Conservation (phyloP, 2,113 vertebrate genomes). For the Phrynocephalus versicolor region DNA sequence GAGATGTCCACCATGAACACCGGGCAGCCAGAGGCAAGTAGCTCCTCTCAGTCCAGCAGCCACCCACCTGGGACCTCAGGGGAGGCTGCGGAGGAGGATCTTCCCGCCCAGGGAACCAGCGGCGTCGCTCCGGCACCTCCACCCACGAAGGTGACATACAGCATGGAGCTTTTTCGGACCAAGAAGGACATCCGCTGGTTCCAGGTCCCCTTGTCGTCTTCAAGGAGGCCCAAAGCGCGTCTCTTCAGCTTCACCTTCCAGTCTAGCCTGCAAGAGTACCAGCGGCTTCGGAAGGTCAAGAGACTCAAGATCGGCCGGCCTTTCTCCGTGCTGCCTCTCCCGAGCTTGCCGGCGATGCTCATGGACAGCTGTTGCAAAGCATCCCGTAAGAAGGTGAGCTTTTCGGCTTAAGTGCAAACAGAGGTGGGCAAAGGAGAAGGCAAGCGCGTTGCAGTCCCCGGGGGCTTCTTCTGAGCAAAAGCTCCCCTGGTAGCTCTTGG, state of each 20-base stretch:
- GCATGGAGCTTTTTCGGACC: background rate
- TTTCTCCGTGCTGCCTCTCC: background rate
- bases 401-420: background rate
- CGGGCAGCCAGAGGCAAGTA: background rate
- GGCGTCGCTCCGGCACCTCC: background rate
- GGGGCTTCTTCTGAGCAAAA: no score
- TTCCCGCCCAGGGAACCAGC: background rate
- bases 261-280: constrained; percentile 27
- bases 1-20: background rate
- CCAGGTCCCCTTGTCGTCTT: constrained; percentile 26
- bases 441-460: no score
- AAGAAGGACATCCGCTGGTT: constrained; percentile 8
- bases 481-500: background rate
- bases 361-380: background rate
- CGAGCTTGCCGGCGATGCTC: background rate
- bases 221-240: constrained; percentile 7
- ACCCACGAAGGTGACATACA: background rate
- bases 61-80: background rate
- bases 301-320: constrained; percentile 15
- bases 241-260: constrained; percentile 36
- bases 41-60: background rate
- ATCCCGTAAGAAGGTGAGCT: background rate
- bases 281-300: constrained; percentile 24
- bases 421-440: background rate
- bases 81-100: background rate